These are phyloP conservation scores for Nemopilema nomurai DNA, from an alignment of 30 jellyfish, hydroid and myxozoan genomes.

Conservation along the genomic window DNA sequence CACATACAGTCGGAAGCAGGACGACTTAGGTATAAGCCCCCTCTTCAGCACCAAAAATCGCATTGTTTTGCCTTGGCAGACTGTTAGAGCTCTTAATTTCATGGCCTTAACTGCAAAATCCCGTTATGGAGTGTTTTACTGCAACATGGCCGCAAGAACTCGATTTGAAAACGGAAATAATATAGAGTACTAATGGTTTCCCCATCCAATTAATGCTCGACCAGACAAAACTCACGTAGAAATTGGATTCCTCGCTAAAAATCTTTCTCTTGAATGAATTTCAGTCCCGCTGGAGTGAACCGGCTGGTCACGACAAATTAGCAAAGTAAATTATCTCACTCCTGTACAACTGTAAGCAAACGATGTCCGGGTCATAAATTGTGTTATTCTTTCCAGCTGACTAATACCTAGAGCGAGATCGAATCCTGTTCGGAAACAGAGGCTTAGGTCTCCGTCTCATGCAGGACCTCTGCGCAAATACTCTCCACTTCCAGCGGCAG, in stretches of 20 bases:
- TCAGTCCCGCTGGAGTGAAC: not conserved
- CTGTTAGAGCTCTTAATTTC: constrained; percentile 8
- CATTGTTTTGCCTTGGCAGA: not conserved
- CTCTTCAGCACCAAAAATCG: not conserved
- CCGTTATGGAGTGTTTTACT: not conserved
- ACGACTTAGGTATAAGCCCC: not conserved
- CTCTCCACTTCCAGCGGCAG: not conserved
- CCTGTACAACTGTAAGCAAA: not conserved
- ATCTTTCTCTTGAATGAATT: not conserved
- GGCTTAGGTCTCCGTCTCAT: not conserved
- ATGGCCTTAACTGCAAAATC: constrained; percentile 28
- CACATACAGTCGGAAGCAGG: not conserved
- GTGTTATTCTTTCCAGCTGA: not conserved
- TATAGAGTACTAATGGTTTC: constrained; percentile 25
- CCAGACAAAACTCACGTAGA: constrained; percentile 28
- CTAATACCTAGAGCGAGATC: not conserved
- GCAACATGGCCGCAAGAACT: constrained; percentile 29
- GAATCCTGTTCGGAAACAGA: not conserved
- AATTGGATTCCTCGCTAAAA: constrained; percentile 16
- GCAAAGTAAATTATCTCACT: not conserved
- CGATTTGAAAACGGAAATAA: constrained; percentile 31
- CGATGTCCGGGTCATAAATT: not conserved
- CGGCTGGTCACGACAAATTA: not conserved
- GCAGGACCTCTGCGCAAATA: not conserved
- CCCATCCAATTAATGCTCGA: constrained; percentile 21